Evolutionary conservation across 2,797 vertebrate genomes (phyloP).

Genomic region (Loris lydekkerianus): DNA sequence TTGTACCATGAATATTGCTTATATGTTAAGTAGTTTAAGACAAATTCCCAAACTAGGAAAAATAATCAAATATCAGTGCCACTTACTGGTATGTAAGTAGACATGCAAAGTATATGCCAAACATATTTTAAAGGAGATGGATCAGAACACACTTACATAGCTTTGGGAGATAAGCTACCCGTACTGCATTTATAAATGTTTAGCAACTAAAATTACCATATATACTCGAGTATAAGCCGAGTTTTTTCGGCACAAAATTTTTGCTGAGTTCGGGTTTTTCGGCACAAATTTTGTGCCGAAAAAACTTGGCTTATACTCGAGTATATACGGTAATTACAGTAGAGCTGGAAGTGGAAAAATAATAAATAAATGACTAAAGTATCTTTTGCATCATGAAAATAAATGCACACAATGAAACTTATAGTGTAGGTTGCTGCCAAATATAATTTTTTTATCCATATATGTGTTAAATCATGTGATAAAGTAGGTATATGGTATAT

Average conservation of each 20-base stretch:
- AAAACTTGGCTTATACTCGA: no score
- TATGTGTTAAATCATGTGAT: slow-evolving; percentile 6
- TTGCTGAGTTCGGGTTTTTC: no score
- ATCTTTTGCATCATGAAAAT: neutral
- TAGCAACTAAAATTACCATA: neutral
- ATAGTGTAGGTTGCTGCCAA: neutral
- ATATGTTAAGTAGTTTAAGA: slow-evolving; percentile 1
- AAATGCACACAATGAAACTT: neutral
- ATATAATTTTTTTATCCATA: neutral
- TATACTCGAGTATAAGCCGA: no score
- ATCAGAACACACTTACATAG: neutral
- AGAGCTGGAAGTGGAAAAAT: neutral
- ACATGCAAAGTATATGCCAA: neutral
- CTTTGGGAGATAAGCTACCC: neutral
- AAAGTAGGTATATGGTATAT: neutral
- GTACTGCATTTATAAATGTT: neutral
- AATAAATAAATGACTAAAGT: neutral
- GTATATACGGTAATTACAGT: neutral
- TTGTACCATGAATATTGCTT: neutral
- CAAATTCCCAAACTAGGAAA: neutral
- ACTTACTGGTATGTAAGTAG: neutral
- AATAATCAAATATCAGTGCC: neutral
- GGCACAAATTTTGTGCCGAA: no score
- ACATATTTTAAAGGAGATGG: neutral
- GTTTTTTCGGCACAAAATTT: no score